A percentile compares a stretch with the other conserved stretches of the same genome.
Evolutionary conservation across 2,113 vertebrate species (phyloP).

Genomic region (Engraulis encrasicolus): DNA sequence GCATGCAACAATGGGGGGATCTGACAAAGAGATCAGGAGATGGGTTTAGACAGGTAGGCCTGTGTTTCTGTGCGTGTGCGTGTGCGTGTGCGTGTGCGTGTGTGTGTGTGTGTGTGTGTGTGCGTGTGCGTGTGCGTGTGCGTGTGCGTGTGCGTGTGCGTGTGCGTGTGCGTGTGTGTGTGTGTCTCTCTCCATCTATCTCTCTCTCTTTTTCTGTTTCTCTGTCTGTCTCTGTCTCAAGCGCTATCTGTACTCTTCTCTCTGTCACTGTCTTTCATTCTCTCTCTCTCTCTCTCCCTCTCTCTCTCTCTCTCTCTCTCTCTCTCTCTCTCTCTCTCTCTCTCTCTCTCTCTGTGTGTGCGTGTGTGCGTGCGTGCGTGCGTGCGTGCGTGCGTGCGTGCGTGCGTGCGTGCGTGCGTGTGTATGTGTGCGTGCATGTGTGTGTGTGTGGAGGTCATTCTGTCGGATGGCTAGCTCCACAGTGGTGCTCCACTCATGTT

Average conservation of each 20-base stretch:
- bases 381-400: background rate
- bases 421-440: background rate
- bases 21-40: background rate
- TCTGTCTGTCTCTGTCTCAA: no score
- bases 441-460: background rate
- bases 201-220: no score
- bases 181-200: no score
- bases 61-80: background rate
- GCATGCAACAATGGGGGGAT: background rate
- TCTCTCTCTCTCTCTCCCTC: no score
- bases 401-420: background rate
- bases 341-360: no score
- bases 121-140: background rate
- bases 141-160: background rate
- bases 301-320: no score
- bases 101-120: background rate
- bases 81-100: background rate
- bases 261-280: no score
- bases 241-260: no score
- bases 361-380: background rate
- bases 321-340: no score
- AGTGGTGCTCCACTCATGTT: background rate
- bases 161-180: background rate
- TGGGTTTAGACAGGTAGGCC: background rate
- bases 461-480: background rate